phyloP scores from a whole-genome alignment of 2,113 vertebrate species.

The Phocoena sinus region DNA sequence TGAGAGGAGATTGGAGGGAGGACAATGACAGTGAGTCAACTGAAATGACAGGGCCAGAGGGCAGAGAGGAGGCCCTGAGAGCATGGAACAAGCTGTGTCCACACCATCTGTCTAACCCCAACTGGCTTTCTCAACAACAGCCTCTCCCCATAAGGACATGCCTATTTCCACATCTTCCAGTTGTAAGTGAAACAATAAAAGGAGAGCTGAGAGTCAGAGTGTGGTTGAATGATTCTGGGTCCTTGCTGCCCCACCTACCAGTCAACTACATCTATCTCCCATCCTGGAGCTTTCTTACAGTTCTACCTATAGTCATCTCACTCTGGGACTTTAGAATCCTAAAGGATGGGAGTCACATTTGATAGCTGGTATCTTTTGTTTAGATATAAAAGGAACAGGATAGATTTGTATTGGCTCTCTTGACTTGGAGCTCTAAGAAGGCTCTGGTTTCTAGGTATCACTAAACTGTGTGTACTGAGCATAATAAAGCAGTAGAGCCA shows the following conservation, averaged over 20 bases:
- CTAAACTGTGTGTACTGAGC: neutral
- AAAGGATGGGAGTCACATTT: neutral
- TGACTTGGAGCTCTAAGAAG: neutral
- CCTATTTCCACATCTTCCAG: neutral
- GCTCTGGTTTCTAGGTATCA: neutral
- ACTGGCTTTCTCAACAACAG: neutral
- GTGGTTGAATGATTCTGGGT: neutral
- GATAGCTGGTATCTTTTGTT: neutral
- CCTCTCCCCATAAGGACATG: neutral
- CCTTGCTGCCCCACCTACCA: neutral
- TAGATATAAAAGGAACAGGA: neutral
- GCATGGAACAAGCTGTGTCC: neutral
- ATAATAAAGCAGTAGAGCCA: neutral
- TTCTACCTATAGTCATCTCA: neutral
- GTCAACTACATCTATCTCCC: neutral
- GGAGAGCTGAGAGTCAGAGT: neutral
- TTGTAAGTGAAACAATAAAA: neutral
- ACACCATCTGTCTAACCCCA: neutral
- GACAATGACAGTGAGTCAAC: neutral
- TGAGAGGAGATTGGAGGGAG: neutral
- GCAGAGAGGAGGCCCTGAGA: rapidly evolving
- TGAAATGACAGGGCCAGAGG: neutral
- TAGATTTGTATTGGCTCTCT: neutral
- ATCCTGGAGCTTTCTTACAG: rapidly evolving
- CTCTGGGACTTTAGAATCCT: neutral